phyloP scores from a whole-genome alignment of 1,140 invertebrate species.

The Apolygus lucorum region DNA sequence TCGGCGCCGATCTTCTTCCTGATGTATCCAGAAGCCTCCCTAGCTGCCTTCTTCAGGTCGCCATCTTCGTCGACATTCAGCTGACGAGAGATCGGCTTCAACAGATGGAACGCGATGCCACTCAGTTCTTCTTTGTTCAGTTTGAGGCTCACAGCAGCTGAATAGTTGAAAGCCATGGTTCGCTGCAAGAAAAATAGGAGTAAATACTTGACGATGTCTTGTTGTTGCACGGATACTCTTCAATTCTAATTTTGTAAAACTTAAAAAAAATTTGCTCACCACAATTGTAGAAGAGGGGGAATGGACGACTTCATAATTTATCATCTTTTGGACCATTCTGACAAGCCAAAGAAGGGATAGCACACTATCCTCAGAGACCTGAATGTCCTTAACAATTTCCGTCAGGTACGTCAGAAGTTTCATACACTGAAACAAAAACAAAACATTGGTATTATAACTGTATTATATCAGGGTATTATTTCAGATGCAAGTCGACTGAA shows the following conservation, averaged over 20 bases:
- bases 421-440: slow-evolving; percentile 40
- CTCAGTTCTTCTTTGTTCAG: slow-evolving; percentile 47
- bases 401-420: slow-evolving; percentile 64
- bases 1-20: slow-evolving; percentile 57
- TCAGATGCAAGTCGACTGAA: too few relatives aligned
- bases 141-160: slow-evolving; percentile 53
- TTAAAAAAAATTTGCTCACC: too few relatives aligned
- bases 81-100: slow-evolving; percentile 60
- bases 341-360: slow-evolving; percentile 55
- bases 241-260: too few relatives aligned
- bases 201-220: too few relatives aligned
- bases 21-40: slow-evolving; percentile 55
- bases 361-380: slow-evolving; percentile 36
- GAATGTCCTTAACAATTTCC: slow-evolving; percentile 41
- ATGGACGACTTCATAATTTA: slow-evolving; percentile 59
- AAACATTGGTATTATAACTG: too few relatives aligned
- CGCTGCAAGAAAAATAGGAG: slow-evolving; percentile 42
- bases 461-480: too few relatives aligned
- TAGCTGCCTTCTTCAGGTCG: slow-evolving; percentile 46
- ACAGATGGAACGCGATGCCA: slow-evolving; percentile 46
- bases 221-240: too few relatives aligned
- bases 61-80: slow-evolving; percentile 42
- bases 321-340: slow-evolving; percentile 54
- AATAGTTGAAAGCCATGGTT: slow-evolving; percentile 58
- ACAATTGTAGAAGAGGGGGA: slow-evolving; percentile 45